Evolutionary conservation across 1,140 invertebrate species (phyloP).

Genomic region (Drosophila seguyi): DNA sequence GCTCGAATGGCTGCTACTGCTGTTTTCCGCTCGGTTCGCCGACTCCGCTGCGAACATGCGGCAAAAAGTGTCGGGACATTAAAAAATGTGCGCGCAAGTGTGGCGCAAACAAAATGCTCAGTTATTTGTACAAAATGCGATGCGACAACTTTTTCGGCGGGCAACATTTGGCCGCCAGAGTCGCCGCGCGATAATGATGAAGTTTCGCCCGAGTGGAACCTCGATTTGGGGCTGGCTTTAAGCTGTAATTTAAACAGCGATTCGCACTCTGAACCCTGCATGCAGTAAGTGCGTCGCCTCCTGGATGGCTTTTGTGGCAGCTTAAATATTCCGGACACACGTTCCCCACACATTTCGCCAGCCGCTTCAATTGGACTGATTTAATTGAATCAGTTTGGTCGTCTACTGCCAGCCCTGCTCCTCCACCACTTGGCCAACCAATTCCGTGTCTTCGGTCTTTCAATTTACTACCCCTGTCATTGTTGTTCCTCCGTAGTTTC

Average conservation of each 20-base stretch:
- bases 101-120: slow-evolving; percentile 80
- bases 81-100: slow-evolving; percentile 75
- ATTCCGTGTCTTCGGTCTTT: slow-evolving; percentile 63
- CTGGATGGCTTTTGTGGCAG: slow-evolving; percentile 40
- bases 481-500: slow-evolving; percentile 45
- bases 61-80: slow-evolving; percentile 75
- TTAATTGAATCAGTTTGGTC: slow-evolving; percentile 81
- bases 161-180: slow-evolving; percentile 67
- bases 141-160: slow-evolving; percentile 56
- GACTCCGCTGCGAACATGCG: slow-evolving; percentile 65
- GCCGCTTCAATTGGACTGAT: slow-evolving; percentile 81
- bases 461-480: slow-evolving; percentile 68
- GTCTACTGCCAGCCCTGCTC: slow-evolving; percentile 33
- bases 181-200: slow-evolving; percentile 59
- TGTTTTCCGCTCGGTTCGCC: slow-evolving; percentile 58
- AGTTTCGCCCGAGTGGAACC: slow-evolving; percentile 37
- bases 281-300: slow-evolving; percentile 37
- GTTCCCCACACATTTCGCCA: slow-evolving; percentile 66
- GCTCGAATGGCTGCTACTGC: slow-evolving; percentile 21
- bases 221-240: slow-evolving; percentile 39
- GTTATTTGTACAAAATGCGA: slow-evolving; percentile 80
- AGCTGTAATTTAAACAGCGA: slow-evolving; percentile 70
- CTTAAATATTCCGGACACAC: slow-evolving; percentile 78
- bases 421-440: slow-evolving; percentile 6
- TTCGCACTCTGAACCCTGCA: not conserved